These are phyloP conservation scores for Leptopilina syphax DNA, from an alignment of 2,888 invertebrate genomes.

Conservation along the genomic window DNA sequence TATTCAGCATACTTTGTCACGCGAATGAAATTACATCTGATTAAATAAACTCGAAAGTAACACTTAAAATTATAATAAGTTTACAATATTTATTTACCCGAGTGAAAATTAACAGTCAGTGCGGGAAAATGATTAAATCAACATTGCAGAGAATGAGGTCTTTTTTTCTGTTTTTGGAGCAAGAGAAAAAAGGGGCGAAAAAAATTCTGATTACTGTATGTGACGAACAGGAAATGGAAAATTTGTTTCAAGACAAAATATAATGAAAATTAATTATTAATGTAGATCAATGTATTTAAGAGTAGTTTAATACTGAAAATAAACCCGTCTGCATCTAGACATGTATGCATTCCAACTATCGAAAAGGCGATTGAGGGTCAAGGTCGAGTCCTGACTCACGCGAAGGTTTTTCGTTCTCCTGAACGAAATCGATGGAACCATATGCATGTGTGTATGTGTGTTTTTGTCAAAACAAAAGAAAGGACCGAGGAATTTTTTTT, in stretches of 20 bases:
- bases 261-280: background rate
- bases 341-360: slow-evolving; percentile 45
- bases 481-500: slow-evolving; percentile 48
- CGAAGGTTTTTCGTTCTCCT: slow-evolving; percentile 58
- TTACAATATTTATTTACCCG: background rate
- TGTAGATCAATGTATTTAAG: background rate
- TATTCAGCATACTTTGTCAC: background rate
- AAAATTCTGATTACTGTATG: background rate
- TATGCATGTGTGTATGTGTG: slow-evolving; percentile 55
- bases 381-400: slow-evolving; percentile 60
- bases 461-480: slow-evolving; percentile 46
- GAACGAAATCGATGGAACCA: slow-evolving; percentile 63
- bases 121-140: too few relatives aligned
- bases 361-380: slow-evolving; percentile 61
- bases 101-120: background rate
- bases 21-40: slow-evolving; percentile 2
- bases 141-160: too few relatives aligned
- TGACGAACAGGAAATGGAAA: background rate
- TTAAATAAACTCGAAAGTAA: background rate
- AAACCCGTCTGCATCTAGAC: slow-evolving; percentile 20
- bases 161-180: too few relatives aligned
- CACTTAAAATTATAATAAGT: background rate
- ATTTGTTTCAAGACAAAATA: background rate
- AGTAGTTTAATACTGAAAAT: slow-evolving; percentile 24
- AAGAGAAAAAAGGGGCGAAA: too few relatives aligned